A percentile compares a stretch with the other conserved stretches of the same genome.
These are phyloP conservation scores for Elephas maximus DNA, from an alignment of 2,113 vertebrate genomes.

Conservation along the genomic window DNA sequence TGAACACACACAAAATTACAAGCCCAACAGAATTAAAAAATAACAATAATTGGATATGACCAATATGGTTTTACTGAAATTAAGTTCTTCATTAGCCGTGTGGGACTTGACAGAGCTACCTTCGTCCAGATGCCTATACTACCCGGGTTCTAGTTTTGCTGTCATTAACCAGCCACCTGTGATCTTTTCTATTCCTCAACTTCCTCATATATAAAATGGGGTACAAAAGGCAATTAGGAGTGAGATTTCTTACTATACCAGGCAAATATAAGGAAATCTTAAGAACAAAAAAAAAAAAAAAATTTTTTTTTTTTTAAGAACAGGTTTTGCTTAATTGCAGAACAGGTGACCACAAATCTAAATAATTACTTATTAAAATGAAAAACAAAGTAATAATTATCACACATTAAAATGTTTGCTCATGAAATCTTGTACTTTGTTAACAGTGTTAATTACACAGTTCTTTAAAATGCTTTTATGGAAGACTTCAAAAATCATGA, in stretches of 20 bases:
- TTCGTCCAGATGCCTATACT: background rate
- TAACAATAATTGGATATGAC: background rate
- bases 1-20: background rate
- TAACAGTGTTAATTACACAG: background rate
- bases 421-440: background rate
- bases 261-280: background rate
- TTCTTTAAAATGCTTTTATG: background rate
- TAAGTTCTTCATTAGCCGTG: background rate
- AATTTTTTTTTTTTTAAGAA: background rate
- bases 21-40: background rate
- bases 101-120: background rate
- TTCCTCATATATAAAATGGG: background rate
- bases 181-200: background rate
- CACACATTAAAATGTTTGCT: background rate
- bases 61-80: background rate
- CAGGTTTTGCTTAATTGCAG: background rate
- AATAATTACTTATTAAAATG: background rate
- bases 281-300: background rate
- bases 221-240: background rate
- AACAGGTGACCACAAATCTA: background rate
- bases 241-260: background rate
- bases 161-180: background rate
- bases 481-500: background rate
- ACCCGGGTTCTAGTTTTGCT: background rate
- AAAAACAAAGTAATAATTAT: background rate